Evolutionary conservation across 2,113 vertebrate species (phyloP).

Genomic region (Clarias gariepinus): DNA sequence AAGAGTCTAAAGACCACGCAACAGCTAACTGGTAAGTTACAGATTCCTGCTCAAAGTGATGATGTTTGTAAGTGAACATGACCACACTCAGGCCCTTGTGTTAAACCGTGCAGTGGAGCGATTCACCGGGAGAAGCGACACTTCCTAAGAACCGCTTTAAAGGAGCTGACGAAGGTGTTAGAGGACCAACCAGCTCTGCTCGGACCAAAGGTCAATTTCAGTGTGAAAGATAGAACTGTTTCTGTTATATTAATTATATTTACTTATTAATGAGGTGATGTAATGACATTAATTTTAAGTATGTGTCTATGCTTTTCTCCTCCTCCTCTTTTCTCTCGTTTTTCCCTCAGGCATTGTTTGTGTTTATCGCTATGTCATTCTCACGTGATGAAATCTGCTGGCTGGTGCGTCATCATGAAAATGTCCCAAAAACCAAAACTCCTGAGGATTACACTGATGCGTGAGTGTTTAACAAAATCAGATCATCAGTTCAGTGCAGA

Average conservation of each 20-base stretch:
- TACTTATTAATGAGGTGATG: not conserved
- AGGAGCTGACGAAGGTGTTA: conserved; percentile 80
- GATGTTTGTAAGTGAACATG: not conserved
- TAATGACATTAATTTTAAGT: not conserved
- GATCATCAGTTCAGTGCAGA: no score
- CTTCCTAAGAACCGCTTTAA: conserved; percentile 78
- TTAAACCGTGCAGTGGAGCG: conserved; percentile 72
- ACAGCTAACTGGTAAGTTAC: conserved; percentile 76
- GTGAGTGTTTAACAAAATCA: conserved; percentile 60
- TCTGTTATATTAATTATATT: not conserved
- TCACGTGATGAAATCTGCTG: conserved; percentile 90
- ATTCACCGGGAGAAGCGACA: conserved; percentile 81
- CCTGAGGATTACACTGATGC: conserved; percentile 85
- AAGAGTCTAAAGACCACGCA: conserved; percentile 85
- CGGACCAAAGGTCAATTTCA: conserved; percentile 82
- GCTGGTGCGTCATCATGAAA: conserved; percentile 87
- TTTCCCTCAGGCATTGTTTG: conserved; percentile 78
- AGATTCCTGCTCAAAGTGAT: not conserved
- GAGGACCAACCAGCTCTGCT: conserved; percentile 87
- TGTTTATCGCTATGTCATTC: conserved; percentile 90
- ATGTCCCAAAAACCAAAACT: conserved; percentile 86
- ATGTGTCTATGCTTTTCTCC: not conserved
- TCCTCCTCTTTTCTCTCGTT: not conserved
- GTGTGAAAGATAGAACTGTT: not conserved
- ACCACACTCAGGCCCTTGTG: not conserved